Conservation (phyloP, 2,797 vertebrate genomes). For the Acanthurus leucopareius region DNA sequence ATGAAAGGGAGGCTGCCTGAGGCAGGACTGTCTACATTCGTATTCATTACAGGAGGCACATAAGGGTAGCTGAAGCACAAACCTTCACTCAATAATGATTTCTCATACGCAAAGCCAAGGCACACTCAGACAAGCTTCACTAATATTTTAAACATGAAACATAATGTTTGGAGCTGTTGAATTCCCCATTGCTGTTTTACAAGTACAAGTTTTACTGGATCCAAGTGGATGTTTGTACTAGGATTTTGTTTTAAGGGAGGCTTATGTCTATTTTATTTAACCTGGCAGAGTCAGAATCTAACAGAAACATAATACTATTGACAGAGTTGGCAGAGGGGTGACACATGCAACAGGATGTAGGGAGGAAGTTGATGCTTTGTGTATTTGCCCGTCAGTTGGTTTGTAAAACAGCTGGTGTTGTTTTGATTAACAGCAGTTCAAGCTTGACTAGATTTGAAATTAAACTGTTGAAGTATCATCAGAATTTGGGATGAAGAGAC, state of each 20-base stretch:
- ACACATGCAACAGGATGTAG: conserved; percentile 49
- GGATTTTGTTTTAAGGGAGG: not conserved
- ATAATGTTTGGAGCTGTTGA: not conserved
- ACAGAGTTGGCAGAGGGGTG: not conserved
- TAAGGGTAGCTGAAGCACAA: conserved; percentile 9
- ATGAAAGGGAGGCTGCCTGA: conserved; percentile 16
- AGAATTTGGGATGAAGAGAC: not conserved
- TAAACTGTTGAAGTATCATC: not conserved
- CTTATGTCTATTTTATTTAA: not conserved
- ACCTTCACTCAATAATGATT: conserved; percentile 9
- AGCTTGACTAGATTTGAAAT: not conserved
- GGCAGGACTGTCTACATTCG: conserved; percentile 16
- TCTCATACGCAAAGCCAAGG: not conserved
- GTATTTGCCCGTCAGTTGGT: not conserved
- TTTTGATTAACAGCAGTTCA: not conserved
- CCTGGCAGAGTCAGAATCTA: not conserved
- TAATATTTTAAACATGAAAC: not conserved
- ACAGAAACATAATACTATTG: not conserved
- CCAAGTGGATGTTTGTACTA: not conserved
- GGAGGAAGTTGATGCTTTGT: conserved; percentile 53
- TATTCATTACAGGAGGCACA: conserved; percentile 21
- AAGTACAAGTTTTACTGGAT: not conserved
- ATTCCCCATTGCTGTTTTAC: not conserved
- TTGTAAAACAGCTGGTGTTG: conserved; percentile 4
- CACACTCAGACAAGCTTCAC: not conserved